Evolutionary conservation across 2,113 vertebrate species (phyloP).

Genomic region (Leptodactylus fuscus): DNA sequence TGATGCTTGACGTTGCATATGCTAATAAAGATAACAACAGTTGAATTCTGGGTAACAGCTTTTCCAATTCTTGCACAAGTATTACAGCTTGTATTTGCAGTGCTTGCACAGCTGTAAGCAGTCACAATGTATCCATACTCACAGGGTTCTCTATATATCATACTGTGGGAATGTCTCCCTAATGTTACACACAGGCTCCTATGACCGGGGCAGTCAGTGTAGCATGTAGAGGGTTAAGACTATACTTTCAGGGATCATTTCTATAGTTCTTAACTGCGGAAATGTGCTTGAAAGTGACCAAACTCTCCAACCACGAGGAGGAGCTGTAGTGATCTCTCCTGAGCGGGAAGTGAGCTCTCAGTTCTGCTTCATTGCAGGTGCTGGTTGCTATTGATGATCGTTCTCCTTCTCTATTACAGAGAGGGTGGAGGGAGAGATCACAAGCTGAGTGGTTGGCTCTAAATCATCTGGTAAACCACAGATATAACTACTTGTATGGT

Average conservation of each 20-base stretch:
- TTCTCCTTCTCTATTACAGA: rapidly evolving
- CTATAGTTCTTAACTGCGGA: constrained; percentile 19
- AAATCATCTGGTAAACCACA: too few relatives aligned
- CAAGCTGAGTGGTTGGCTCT: too few relatives aligned
- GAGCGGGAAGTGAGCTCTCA: background rate
- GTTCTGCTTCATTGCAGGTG: too few relatives aligned
- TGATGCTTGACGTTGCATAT: background rate
- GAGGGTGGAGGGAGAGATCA: background rate
- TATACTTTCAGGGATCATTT: constrained; percentile 22
- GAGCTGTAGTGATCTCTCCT: rapidly evolving
- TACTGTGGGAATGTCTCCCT: background rate
- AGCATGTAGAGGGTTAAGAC: background rate
- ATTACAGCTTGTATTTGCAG: background rate
- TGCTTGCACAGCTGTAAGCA: background rate
- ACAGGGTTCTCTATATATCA: background rate
- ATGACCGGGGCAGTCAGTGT: background rate
- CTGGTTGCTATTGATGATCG: constrained; percentile 46
- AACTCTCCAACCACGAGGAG: constrained; percentile 58
- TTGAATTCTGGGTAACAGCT: background rate
- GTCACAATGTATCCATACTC: background rate
- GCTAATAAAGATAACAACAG: background rate
- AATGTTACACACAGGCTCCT: background rate
- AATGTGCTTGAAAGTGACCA: constrained; percentile 60
- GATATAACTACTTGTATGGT: too few relatives aligned
- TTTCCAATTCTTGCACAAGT: background rate